Base-by-base conservation (phyloP, 1,140 invertebrate genomes). In the Papilio polyxenes region DNA sequence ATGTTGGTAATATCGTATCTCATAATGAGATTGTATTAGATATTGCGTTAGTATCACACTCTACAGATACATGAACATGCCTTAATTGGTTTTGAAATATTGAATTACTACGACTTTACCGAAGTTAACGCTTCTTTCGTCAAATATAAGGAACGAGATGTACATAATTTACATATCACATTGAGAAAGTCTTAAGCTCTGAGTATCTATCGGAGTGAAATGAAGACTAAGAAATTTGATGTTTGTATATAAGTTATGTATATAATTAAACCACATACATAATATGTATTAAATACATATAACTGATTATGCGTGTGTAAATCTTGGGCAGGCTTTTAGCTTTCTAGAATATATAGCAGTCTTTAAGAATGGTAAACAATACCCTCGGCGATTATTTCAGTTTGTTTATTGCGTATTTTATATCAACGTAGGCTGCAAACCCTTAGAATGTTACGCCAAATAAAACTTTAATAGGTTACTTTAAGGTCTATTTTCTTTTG, bases 1-100 rank as follows among this genome's bases (percentile, higher is more conserved):
- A 85, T 85, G 76, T 72, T 13, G 10, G 62, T 13, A 65, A 65
- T 65, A 65, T 23, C 53, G 53, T 72, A 76, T 65, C 20, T 65
- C 10, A 65, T 65, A 65, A 65, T 65, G 62, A 65, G 62, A 0
- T 65, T 65, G 11, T 23, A 65, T 65, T 65, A 65, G 62, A 65
- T 65, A 65, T 65, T 31, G 20, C 23, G 10, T 65, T 10, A 5
- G 59, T 10, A n/a, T 62, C 59, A 65, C 62, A 17, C 23, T 31
- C 20, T 23, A 9, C 23, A 65, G 10, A 0, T 31, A 65, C 62
- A 65, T 31, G 13, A 65, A 23, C 2, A 31, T 0, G 23, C 3
- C 62, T 10, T 65, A 65, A 23, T 65, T 31, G n/a, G 4, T 13
- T 65, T 65, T 65, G 31, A 65, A 65, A 65, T 65, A 65, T 65